phyloP scores from a whole-genome alignment of 1,140 invertebrate genomes.

The Macrostomum lignano region DNA sequence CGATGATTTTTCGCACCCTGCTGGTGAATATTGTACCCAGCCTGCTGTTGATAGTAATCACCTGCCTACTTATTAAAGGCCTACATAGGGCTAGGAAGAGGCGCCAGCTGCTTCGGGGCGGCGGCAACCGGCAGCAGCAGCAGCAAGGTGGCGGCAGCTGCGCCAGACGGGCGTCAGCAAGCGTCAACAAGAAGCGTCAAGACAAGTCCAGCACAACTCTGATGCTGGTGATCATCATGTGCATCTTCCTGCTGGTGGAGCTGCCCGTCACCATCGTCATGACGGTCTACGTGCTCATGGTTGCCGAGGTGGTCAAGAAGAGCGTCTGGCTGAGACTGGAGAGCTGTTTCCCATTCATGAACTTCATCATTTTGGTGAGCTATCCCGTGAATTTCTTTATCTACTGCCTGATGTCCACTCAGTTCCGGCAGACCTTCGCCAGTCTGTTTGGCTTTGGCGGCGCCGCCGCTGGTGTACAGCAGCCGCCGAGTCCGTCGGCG shows the following conservation, averaged over 20 bases:
- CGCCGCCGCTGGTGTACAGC: no score
- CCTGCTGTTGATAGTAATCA: slow-evolving; percentile 50
- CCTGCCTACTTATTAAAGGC: slow-evolving; percentile 47
- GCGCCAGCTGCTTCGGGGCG: slow-evolving; percentile 39
- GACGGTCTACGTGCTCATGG: slow-evolving; percentile 46
- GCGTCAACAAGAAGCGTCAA: no score
- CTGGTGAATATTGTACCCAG: slow-evolving; percentile 56
- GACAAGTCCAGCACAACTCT: slow-evolving; percentile 68
- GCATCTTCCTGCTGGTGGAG: slow-evolving; percentile 60
- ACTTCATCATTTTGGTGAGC: slow-evolving; percentile 51
- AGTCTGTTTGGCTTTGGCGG: slow-evolving; percentile 39
- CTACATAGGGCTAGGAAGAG: no score
- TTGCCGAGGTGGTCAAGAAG: slow-evolving; percentile 45
- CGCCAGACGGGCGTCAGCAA: no score
- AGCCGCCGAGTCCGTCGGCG: no score
- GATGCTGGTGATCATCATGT: slow-evolving; percentile 76
- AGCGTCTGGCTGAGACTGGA: not conserved
- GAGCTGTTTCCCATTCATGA: no score
- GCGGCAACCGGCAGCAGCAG: slow-evolving; percentile 31
- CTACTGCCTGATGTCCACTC: slow-evolving; percentile 63
- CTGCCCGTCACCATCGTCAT: slow-evolving; percentile 41
- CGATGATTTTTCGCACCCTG: no score
- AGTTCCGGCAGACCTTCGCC: slow-evolving; percentile 61
- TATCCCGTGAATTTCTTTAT: slow-evolving; percentile 71
- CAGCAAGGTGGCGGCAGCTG: slow-evolving; percentile 39